Evolutionary conservation across 2,888 invertebrate species (phyloP), one percentile per base, ranked within the genome.

Genomic region (Drosophila koepferae): DNA sequence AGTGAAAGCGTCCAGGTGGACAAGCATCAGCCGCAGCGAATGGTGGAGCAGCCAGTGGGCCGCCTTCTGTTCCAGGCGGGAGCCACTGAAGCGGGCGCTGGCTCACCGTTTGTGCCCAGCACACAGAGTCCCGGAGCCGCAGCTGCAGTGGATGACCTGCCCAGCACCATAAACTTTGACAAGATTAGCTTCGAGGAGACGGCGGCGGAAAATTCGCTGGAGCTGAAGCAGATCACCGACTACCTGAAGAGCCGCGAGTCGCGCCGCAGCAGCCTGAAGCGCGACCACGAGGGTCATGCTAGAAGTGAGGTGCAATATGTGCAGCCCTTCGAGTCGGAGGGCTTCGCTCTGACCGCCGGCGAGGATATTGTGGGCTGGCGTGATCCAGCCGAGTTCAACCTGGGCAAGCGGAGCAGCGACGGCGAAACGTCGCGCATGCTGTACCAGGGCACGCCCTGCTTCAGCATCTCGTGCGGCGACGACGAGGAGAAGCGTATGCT

Each of bases 281-380:
- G 91, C 14, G 68, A 75, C 43, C 72, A 80, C n/a, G 77, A 64
- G 0, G 82, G 81, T 7, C 65, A 73, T 12, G 55, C 82, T 38
- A 73, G 81, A 41, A 80, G 73, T 23, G 91, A 91, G 59, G 80
- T 77, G 8, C 90, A 90, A 14, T 88, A 80, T 18, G 85, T 92
- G 34, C 91, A 91, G 65, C 91, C 90, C 0, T 92, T 92, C 44
- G 91, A 92, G 55, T 91, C 92, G 2, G 92, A 92, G 64, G 90
- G 92, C 16, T 89, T 91, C 18, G 87, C 89, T 0, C 65, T 85
- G 3, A 89, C 86, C 36, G 86, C 89, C n/a, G 91, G 91, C 23
- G 92, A 96, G 82, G 94, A 95, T 0, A 95, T 95, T 90, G 95
- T 96, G 1, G 96, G 95, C 0, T 96, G 96, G 96, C 96, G 96